Evolutionary conservation across 2,888 invertebrate genomes (phyloP).

Genomic region (Xestobium rufovillosum): DNA sequence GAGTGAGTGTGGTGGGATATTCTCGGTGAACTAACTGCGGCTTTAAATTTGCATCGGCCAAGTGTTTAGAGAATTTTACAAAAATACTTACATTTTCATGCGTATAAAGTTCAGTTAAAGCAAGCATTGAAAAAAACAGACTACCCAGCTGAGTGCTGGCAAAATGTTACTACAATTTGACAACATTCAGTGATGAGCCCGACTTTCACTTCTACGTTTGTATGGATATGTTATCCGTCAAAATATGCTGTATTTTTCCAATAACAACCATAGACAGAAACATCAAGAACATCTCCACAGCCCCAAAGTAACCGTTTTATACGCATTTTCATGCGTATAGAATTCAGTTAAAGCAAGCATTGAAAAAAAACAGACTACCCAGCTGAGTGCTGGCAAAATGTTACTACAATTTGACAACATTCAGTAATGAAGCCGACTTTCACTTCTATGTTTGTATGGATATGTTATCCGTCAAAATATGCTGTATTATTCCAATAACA

Average conservation of each 20-base stretch:
- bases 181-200: constrained; percentile 1
- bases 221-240: constrained; percentile 1
- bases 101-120: background rate
- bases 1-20: constrained; percentile 1
- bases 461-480: constrained; percentile 2
- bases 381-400: too few species aligned
- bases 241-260: background rate
- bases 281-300: constrained; percentile 2
- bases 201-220: too few species aligned
- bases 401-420: constrained; percentile 2
- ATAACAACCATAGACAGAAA: background rate
- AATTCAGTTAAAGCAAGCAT: constrained; percentile 1
- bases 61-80: background rate
- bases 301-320: too few species aligned
- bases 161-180: too few species aligned
- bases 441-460: background rate
- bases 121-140: background rate
- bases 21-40: too few species aligned
- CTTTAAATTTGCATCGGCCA: background rate
- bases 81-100: constrained; percentile 2
- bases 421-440: constrained; percentile 1
- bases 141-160: background rate
- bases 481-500: background rate
- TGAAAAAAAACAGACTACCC: background rate
- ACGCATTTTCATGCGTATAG: constrained; percentile 1